Evolutionary conservation across 2,113 vertebrate genomes (phyloP), one percentile per base, ranked within the genome.

Genomic region (Acinonyx jubatus): DNA sequence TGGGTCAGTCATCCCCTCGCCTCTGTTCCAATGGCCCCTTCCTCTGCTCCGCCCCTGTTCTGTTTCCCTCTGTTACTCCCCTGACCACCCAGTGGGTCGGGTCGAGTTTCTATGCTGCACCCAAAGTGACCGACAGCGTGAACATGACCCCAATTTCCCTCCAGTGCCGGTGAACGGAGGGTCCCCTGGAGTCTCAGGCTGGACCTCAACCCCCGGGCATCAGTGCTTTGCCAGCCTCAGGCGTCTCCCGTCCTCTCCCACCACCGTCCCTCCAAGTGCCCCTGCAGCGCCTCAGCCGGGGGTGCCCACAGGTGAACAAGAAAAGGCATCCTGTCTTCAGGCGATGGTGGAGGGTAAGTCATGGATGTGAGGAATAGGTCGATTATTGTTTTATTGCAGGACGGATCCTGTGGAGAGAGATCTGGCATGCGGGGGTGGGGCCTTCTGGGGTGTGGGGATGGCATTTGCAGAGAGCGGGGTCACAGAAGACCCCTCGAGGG

Each of bases 111-210:
- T 19, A 0, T 0, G 27, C 52, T 33, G 38, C 15, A 4, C 33
- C 3, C 13, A 7, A 71, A 52, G 4, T 27, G 74, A 27, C 23
- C 41, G 4, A 9, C 1, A 29, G 69, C 9, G 3, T 16, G 45
- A 14, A 19, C 2, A 0, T 1, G 3, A 16, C 1, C 21, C 1
- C 1, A 0, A 0, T 0, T 15, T 21, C 38, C 31, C 12, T 82
- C 15, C 2, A 1, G 21, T 25, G 31, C 57, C 27, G 10, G 31
- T 8, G 11, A 31, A 13, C 3, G 15, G 7, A 15, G 16, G 10
- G 33, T 38, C 27, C 50, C 38, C 29, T 3, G 0, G n/a, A 36
- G 52, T 45, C 65, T 21, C 7, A 5, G 69, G 33, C 23, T 29
- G 38, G 13, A 7, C 29, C 15, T 29, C 50, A 48, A 8, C 14